phyloP scores from a whole-genome alignment of 2,797 vertebrate species.

The Atherinosoma microstoma region DNA sequence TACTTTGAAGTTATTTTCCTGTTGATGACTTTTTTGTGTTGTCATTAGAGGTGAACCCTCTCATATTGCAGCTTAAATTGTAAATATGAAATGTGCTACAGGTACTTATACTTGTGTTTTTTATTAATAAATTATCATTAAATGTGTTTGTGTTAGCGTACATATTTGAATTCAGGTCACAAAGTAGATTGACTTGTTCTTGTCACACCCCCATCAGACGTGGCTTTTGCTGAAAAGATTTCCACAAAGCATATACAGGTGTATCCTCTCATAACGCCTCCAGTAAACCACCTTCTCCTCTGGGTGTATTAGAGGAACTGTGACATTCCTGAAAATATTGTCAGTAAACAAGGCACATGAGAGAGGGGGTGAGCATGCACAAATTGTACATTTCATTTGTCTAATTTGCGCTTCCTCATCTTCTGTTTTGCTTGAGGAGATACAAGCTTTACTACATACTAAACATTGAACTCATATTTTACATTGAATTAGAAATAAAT shows the following conservation, averaged over 20 bases:
- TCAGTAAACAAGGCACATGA: not conserved
- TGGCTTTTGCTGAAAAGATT: too few species aligned
- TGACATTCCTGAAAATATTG: too few species aligned
- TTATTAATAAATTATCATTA: not conserved
- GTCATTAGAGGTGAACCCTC: not conserved
- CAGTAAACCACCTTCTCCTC: too few species aligned
- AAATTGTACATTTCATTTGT: not conserved
- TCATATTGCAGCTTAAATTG: not conserved
- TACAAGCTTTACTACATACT: too few species aligned
- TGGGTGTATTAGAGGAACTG: too few species aligned
- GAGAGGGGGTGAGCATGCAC: too few species aligned
- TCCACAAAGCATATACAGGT: too few species aligned
- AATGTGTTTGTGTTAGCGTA: not conserved
- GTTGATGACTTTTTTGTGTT: too few species aligned
- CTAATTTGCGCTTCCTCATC: not conserved
- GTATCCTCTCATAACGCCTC: too few species aligned
- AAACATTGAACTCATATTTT: too few species aligned
- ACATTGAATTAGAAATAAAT: not conserved
- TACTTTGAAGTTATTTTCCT: too few species aligned
- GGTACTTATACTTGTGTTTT: not conserved
- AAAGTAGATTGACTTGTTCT: not conserved
- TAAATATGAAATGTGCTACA: not conserved
- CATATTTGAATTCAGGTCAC: not conserved
- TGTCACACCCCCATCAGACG: too few species aligned
- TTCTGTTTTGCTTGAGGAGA: not conserved